Conservation (phyloP, 1,140 invertebrate genomes). For the Odontomachus brunneus region DNA sequence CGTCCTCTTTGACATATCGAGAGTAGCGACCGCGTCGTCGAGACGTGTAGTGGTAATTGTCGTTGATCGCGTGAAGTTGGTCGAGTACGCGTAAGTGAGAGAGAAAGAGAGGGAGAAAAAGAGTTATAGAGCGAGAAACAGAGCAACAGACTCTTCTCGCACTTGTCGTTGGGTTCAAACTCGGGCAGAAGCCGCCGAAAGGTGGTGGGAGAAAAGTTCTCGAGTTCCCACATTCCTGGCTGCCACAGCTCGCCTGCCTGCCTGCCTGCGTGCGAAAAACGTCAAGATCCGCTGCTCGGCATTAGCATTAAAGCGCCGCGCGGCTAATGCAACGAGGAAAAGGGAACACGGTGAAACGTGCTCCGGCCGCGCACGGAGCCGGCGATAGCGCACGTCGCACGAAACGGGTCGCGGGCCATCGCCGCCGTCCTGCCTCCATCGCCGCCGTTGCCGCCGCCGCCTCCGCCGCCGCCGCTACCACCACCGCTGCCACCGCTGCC, state of each 20-base stretch:
- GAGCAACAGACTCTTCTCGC: not conserved
- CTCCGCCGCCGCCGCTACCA: not conserved
- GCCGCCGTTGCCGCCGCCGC: not conserved
- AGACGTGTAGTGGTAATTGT: not conserved
- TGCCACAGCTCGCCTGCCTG: too few species aligned
- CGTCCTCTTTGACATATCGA: not conserved
- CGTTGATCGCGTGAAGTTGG: not conserved
- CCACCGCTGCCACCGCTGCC: not conserved
- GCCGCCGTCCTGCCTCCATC: constrained; percentile 43
- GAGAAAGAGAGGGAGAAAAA: constrained; percentile 1
- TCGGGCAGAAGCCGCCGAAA: not conserved
- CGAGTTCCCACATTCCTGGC: constrained; percentile 45
- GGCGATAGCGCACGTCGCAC: constrained; percentile 63
- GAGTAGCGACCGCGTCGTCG: constrained; percentile 28
- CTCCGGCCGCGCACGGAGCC: constrained; percentile 32
- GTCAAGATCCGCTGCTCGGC: constrained; percentile 40
- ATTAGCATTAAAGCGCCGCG: constrained; percentile 41
- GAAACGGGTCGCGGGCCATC: constrained; percentile 59
- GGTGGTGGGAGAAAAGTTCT: constrained; percentile 20
- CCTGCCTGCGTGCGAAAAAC: constrained; percentile 37
- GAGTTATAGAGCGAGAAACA: not conserved
- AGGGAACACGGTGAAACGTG: constrained; percentile 68
- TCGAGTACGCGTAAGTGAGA: not conserved
- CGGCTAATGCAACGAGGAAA: constrained; percentile 54
- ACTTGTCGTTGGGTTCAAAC: not conserved